Conservation (phyloP, 2,797 vertebrate genomes). For the Tinamus major region DNA sequence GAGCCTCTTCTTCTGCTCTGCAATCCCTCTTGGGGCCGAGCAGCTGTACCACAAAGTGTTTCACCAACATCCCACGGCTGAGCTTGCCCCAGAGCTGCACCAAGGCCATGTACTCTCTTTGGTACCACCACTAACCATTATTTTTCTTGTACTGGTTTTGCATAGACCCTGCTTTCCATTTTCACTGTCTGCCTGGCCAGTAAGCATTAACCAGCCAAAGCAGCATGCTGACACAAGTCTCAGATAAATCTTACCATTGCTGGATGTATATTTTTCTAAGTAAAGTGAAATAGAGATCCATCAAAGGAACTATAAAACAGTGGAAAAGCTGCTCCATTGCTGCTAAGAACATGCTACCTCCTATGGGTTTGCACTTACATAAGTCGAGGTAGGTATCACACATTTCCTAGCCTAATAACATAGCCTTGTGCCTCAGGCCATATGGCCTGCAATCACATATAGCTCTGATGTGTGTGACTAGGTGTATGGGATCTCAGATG, state of each 20-base stretch:
- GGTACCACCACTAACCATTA: not conserved
- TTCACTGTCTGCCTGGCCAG: not conserved
- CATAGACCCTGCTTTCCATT: fast-evolving
- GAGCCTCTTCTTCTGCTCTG: not conserved
- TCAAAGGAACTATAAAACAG: not conserved
- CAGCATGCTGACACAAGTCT: not conserved
- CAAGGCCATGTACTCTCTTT: not conserved
- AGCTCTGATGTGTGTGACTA: not conserved
- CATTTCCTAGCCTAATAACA: not conserved
- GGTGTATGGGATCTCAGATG: not conserved
- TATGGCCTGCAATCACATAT: fast-evolving
- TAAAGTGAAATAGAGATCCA: not conserved
- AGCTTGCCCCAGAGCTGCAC: not conserved
- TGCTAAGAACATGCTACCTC: not conserved
- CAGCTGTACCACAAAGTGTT: not conserved
- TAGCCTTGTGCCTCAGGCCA: not conserved
- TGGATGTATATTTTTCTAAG: not conserved
- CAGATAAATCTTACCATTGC: not conserved
- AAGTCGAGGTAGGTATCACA: not conserved
- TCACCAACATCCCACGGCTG: not conserved
- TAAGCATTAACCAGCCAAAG: fast-evolving
- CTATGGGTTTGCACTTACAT: not conserved
- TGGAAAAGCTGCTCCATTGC: not conserved
- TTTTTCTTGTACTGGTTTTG: not conserved
- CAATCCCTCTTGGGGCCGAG: not conserved